These are phyloP conservation scores for Nesidiocoris tenuis DNA, from an alignment of 2,888 invertebrate genomes.

Conservation along the genomic window DNA sequence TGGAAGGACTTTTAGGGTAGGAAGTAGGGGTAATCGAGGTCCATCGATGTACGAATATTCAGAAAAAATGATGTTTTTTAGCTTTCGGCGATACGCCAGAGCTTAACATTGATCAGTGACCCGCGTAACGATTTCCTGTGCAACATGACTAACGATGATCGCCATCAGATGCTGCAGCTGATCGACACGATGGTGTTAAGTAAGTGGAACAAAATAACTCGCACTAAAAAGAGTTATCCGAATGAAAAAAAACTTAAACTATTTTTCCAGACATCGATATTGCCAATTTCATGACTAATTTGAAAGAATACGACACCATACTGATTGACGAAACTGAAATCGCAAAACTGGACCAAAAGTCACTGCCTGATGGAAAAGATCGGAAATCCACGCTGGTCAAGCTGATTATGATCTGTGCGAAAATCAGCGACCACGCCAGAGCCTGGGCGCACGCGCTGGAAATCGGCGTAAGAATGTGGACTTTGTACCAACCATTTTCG, in stretches of 20 bases:
- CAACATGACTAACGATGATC: not conserved
- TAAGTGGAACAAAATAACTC: conserved; percentile 4
- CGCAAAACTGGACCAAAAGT: not conserved
- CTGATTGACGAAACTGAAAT: not conserved
- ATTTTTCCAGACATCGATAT: conserved; percentile 18
- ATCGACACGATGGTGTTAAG: conserved; percentile 24
- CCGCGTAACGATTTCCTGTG: conserved; percentile 19
- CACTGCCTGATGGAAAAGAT: not conserved
- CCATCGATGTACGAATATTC: too few species aligned
- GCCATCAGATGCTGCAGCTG: not conserved
- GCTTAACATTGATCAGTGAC: not conserved
- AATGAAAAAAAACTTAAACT: not conserved
- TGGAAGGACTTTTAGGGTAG: too few species aligned
- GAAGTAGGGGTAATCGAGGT: too few species aligned
- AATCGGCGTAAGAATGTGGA: conserved; percentile 33
- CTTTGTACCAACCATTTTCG: not conserved
- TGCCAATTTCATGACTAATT: not conserved
- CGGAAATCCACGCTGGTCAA: conserved; percentile 2
- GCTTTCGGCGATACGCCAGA: conserved; percentile 15
- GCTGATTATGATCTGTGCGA: conserved; percentile 33
- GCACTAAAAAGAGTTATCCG: not conserved
- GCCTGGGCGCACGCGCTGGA: conserved; percentile 34
- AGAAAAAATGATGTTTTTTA: too few species aligned
- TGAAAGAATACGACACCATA: not conserved
- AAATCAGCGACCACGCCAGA: conserved; percentile 40